phyloP scores from a whole-genome alignment of 2,113 vertebrate species.

The Natator depressus region DNA sequence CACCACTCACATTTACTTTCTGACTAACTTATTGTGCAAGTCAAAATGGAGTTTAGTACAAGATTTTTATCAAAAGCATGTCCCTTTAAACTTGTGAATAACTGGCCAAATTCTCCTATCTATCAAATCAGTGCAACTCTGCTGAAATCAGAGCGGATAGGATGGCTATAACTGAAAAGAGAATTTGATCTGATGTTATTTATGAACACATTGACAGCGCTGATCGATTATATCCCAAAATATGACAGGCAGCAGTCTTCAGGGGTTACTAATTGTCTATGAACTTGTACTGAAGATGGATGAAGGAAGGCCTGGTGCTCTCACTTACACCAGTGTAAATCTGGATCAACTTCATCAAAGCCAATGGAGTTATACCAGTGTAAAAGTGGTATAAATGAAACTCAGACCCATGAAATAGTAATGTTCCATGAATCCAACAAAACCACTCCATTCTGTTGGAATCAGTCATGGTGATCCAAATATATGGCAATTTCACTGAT shows the following conservation, averaged over 20 bases:
- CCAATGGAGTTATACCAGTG: fast-evolving
- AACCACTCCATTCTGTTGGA: fast-evolving
- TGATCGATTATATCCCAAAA: fast-evolving
- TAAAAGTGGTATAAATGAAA: background rate
- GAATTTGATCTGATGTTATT: background rate
- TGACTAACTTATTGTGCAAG: background rate
- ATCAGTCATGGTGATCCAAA: background rate
- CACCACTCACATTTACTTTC: background rate
- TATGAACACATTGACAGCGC: background rate
- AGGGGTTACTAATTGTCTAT: background rate
- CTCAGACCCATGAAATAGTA: background rate
- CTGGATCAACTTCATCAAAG: background rate
- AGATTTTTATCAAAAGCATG: background rate
- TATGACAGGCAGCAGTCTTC: background rate
- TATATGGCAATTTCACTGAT: background rate
- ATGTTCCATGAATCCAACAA: background rate
- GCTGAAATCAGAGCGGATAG: background rate
- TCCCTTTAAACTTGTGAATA: too few species aligned
- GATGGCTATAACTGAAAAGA: background rate
- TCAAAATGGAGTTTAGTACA: background rate
- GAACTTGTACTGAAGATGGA: background rate
- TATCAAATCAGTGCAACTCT: background rate
- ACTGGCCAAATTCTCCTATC: background rate
- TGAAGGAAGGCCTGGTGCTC: background rate
- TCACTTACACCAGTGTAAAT: background rate